Percentiles rank a stretch among this genome's conserved stretches.
Evolutionary conservation across 2,113 vertebrate genomes (phyloP).

Genomic region (Arvicanthis niloticus): DNA sequence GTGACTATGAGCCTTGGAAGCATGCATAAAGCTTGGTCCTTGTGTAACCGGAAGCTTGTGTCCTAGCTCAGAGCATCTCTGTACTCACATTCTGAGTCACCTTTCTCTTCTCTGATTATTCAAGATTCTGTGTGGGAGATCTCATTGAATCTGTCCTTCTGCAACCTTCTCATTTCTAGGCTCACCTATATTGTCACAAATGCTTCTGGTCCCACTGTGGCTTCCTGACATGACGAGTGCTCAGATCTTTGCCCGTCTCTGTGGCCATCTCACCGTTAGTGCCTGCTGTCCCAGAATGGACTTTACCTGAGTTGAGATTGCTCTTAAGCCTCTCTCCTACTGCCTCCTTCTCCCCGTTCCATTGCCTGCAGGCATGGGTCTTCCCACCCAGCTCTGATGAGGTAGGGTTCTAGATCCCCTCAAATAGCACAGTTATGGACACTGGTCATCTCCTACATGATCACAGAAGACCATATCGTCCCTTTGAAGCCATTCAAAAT

Average conservation of each 20-base stretch:
- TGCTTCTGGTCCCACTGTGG: accelerated
- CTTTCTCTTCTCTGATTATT: background rate
- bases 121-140: background rate
- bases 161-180: background rate
- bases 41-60: accelerated
- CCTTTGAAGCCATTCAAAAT: background rate
- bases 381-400: background rate
- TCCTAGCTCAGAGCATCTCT: background rate
- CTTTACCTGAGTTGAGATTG: background rate
- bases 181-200: background rate
- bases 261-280: accelerated
- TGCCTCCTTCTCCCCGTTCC: background rate
- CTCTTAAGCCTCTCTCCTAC: accelerated
- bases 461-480: background rate
- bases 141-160: background rate
- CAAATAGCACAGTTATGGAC: background rate
- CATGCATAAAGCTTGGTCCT: background rate
- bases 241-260: background rate
- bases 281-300: background rate
- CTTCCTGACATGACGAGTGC: background rate
- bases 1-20: background rate
- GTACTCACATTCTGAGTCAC: background rate
- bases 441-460: background rate
- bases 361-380: accelerated
- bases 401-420: no score